A percentile compares a stretch with the other conserved stretches of the same genome.
Evolutionary conservation across 2,888 invertebrate genomes (phyloP).

Genomic region (Platycheirus albimanus): DNA sequence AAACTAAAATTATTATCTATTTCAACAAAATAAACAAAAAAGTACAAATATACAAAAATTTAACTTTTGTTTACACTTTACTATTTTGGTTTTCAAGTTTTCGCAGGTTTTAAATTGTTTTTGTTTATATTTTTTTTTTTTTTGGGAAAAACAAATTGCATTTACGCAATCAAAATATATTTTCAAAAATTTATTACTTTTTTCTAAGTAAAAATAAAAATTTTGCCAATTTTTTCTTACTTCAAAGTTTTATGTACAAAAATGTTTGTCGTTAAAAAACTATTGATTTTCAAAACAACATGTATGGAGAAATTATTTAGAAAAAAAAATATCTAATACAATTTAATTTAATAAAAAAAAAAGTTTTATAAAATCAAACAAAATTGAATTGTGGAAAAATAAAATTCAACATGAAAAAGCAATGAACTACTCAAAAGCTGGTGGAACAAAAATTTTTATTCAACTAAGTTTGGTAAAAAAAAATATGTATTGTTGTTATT

Average conservation of each 20-base stretch:
- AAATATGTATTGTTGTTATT: slow-evolving; percentile 72
- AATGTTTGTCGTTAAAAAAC: slow-evolving; percentile 55
- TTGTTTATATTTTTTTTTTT: slow-evolving; percentile 37
- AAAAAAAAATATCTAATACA: slow-evolving; percentile 16
- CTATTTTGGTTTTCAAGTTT: slow-evolving; percentile 52
- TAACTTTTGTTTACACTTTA: slow-evolving; percentile 49
- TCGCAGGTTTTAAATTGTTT: too few species aligned
- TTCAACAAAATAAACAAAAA: slow-evolving; percentile 21
- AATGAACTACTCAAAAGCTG: slow-evolving; percentile 68
- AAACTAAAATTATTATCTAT: slow-evolving; percentile 2
- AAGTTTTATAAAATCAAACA: slow-evolving; percentile 33
- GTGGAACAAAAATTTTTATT: slow-evolving; percentile 44
- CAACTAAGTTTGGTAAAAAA: slow-evolving; percentile 49
- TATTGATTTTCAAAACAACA: slow-evolving; percentile 54
- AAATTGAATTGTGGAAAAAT: slow-evolving; percentile 45
- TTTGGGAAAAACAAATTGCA: slow-evolving; percentile 82
- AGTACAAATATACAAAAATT: slow-evolving; percentile 25
- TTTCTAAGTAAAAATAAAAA: slow-evolving; percentile 53
- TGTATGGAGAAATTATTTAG: slow-evolving; percentile 53
- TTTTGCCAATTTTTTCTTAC: slow-evolving; percentile 66
- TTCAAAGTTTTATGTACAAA: slow-evolving; percentile 68
- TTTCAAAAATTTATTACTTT: slow-evolving; percentile 67
- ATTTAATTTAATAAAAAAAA: slow-evolving; percentile 45
- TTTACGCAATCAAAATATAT: slow-evolving; percentile 81
- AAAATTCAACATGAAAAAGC: slow-evolving; percentile 66